Base-by-base conservation (phyloP, 2,797 vertebrate species). In the Oophaga sylvatica region DNA sequence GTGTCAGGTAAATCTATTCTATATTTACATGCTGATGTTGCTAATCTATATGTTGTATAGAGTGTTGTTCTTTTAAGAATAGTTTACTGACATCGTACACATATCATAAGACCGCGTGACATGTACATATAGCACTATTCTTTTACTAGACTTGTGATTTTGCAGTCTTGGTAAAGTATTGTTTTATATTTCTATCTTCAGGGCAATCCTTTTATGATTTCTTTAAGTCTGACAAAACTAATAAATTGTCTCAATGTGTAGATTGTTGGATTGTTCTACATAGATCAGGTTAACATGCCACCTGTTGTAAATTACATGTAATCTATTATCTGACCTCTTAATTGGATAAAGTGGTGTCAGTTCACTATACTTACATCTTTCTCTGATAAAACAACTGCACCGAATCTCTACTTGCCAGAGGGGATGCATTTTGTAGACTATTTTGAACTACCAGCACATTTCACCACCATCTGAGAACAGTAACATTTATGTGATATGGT, bases 261-360 rank as follows among this genome's bases (percentile, higher is more conserved):
- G 80, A 77, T 83, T 31, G 76, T 60, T 22, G n/a, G 80, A 84
- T 84, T 84, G 65, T 73, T 80, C 76, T 48, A 57, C 73, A 87
- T 13, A 78, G 71, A 77, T 83, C 80, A 41, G 65, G 56, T 85
- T 88, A 85, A 75, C 48, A 41, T 68, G 60, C 48, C 87, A 88
- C 70, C 53, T 76, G 87, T 80, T 85, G 76, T 76, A 59, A 76
- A 88, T 88, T 88, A 85, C 83, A 65, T n/a, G 62, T 45, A 81
- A 88, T 81, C 83, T 53, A 85, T 88, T 84, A 84, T 88, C 60
- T 88, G 87, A 88, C 87, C 87, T 76, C 77, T 65, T 88, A 85
- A 84, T 85, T 88, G 87, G 76, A 81, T 80, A 88, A 85, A 88
- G 67, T 67, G 76, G 67, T 84, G 76, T 68, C 87, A 80, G 87